phyloP scores from a whole-genome alignment of 2,797 vertebrate genomes.

The Halcyon badia region DNA sequence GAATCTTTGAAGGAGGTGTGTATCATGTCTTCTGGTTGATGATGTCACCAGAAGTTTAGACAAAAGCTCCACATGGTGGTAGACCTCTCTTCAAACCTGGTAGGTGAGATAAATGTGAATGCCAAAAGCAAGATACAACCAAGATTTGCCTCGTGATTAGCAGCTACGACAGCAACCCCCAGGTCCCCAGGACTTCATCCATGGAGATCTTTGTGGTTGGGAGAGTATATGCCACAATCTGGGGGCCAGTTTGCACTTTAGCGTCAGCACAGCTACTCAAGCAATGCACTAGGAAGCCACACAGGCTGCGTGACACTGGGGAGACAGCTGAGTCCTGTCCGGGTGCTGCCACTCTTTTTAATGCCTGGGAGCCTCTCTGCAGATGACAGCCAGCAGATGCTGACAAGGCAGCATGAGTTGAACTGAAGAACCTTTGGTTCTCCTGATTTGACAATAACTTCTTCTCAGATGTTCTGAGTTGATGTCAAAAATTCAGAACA shows the following conservation, averaged over 20 bases:
- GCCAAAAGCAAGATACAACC: background rate
- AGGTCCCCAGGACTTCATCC: background rate
- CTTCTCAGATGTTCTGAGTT: background rate
- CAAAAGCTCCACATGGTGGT: background rate
- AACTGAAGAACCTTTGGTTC: background rate
- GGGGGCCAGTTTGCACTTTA: background rate
- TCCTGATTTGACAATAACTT: background rate
- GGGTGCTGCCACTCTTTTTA: background rate
- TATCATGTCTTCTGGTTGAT: background rate
- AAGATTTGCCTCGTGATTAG: fast-evolving
- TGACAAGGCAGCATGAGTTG: background rate
- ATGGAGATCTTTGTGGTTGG: background rate
- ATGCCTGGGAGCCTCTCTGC: background rate
- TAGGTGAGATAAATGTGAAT: background rate
- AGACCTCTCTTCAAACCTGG: background rate
- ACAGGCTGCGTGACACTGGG: background rate
- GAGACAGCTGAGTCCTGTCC: background rate
- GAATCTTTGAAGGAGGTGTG: background rate
- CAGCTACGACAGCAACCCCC: background rate
- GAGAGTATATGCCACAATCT: background rate
- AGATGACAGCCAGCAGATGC: background rate
- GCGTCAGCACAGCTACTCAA: background rate
- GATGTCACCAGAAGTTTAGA: background rate
- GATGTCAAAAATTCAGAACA: background rate
- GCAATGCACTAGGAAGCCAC: background rate